Percentiles rank a stretch among this genome's conserved stretches.
phyloP scores from a whole-genome alignment of 2,888 invertebrate genomes.

The Chorisops tibialis region DNA sequence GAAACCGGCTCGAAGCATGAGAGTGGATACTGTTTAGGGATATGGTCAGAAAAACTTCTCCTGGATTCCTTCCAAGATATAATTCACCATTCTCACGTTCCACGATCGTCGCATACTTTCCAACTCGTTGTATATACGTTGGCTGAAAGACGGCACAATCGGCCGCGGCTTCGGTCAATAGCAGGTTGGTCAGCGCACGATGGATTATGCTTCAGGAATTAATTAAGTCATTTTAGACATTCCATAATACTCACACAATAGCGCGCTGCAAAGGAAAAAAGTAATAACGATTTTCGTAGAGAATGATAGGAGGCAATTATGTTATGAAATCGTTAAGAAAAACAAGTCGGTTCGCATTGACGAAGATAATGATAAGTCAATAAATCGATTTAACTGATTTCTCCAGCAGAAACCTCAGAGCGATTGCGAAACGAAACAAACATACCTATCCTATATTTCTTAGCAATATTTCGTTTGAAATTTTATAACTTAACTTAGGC shows the following conservation, averaged over 20 bases:
- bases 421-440: too few species aligned
- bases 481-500: too few species aligned
- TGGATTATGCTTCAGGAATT: slow-evolving; percentile 23
- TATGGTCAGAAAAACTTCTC: slow-evolving; percentile 11
- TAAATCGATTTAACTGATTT: slow-evolving; percentile 11
- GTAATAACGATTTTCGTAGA: slow-evolving; percentile 12
- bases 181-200: not conserved
- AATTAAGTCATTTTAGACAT: slow-evolving; percentile 28
- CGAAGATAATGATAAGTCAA: slow-evolving; percentile 19
- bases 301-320: slow-evolving; percentile 19
- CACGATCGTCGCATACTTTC: slow-evolving; percentile 19
- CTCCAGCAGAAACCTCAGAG: too few species aligned
- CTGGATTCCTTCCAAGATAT: slow-evolving; percentile 24
- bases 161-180: not conserved
- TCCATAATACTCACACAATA: slow-evolving; percentile 13
- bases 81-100: slow-evolving; percentile 30
- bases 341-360: slow-evolving; percentile 8
- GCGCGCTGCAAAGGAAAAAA: not conserved
- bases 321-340: slow-evolving; percentile 21
- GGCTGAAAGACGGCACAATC: slow-evolving; percentile 3
- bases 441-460: too few species aligned
- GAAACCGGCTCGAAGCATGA: not conserved
- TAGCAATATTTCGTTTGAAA: too few species aligned
- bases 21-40: slow-evolving; percentile 4
- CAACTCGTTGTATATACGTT: slow-evolving; percentile 3